Evolutionary conservation across 2,797 vertebrate genomes (phyloP).

Genomic region (Myotis findleyi): DNA sequence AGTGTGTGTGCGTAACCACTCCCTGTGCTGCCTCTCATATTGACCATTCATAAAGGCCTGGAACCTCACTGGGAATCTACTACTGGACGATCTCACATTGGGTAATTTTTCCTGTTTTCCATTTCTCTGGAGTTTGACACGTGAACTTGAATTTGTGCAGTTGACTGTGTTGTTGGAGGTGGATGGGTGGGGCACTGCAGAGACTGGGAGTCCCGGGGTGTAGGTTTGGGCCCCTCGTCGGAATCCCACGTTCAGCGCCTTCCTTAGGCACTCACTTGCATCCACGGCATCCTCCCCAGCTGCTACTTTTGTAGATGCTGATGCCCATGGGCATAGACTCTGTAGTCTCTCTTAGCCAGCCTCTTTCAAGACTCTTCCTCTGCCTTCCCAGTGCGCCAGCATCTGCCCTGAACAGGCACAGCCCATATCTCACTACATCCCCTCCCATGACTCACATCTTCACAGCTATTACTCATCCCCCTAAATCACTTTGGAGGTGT

Average conservation of each 20-base stretch:
- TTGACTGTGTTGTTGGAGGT: neutral
- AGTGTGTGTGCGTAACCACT: no score
- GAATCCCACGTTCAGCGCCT: neutral
- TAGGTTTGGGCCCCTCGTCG: neutral
- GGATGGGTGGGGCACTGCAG: fast-evolving
- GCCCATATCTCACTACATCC: no score
- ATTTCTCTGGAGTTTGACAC: neutral
- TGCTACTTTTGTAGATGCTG: no score
- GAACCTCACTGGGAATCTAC: neutral
- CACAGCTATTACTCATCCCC: neutral
- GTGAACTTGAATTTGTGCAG: neutral
- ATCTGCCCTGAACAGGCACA: neutral
- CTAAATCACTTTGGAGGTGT: neutral
- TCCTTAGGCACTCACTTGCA: neutral
- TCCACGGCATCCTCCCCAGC: fast-evolving
- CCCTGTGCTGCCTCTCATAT: neutral
- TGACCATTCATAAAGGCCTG: neutral
- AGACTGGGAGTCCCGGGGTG: neutral
- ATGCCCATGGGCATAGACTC: neutral
- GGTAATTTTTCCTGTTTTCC: neutral
- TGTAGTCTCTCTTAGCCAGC: fast-evolving
- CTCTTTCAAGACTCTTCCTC: neutral
- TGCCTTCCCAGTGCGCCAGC: neutral
- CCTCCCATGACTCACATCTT: neutral
- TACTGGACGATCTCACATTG: neutral